Base-by-base conservation (phyloP, 2,113 vertebrate genomes). In the Lophura nycthemera region DNA sequence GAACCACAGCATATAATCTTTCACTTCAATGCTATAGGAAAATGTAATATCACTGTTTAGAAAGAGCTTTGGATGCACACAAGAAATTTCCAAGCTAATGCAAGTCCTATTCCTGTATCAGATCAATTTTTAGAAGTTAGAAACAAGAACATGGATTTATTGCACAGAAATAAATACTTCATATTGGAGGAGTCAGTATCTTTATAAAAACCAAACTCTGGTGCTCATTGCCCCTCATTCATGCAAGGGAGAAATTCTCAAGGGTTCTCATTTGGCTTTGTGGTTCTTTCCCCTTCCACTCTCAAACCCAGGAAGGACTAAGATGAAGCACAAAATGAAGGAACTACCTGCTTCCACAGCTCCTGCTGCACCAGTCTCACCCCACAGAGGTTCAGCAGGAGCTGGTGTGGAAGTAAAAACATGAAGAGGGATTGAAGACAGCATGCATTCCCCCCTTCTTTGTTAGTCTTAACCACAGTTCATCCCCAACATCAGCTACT, bases 101-200 rank as follows among this genome's bases (percentile, higher is more conserved):
- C 50, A 93, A 75, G 73, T 75, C 85, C 88, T 40, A 83, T 81
- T 83, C 81, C 61, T 78, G 42, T 40, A 88, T 83, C 65, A 81
- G 29, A 88, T 40, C 34, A 69, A 74, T 9, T 92, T 52, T 71
- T 63, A 43, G 24, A 87, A 88, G 67, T 74, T 71, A 66, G 40
- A 88, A 88, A 40, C 32, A 21, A 91, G 80, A 63, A 91, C 81
- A 6, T 3, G 75, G 40, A 83, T 67, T 57, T 72, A 75, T 32
- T 13, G 81, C 32, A 47, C 42, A 88, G 65, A 88, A 38, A 71
- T 48, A 94, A 92, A 86, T 47, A 64, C 29, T 22, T 10, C 24
- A 56, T 9, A 42, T 16, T 36, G 30, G 50, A 61, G 91, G 19
- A 80, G 20, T 7, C 59, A 19, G 5, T 5, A 54, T 64, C 47